Evolutionary conservation across 2,113 vertebrate genomes (phyloP).

Genomic region (Crocuta crocuta): DNA sequence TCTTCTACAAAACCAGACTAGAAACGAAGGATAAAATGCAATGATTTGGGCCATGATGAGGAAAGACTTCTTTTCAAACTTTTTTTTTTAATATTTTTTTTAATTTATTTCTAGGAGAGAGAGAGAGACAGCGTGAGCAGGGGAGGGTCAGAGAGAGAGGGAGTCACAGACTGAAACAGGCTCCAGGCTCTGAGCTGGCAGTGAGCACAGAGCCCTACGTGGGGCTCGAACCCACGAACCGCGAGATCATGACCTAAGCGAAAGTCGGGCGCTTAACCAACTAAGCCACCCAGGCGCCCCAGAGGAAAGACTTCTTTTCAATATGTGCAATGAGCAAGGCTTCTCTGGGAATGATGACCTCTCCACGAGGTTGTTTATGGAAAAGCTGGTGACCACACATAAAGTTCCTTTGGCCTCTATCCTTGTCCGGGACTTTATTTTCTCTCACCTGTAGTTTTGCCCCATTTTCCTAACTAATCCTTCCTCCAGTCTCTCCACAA

Average conservation of each 20-base stretch:
- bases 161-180: too few species aligned
- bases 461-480: background rate
- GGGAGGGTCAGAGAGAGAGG: too few species aligned
- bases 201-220: too few species aligned
- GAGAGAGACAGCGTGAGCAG: too few species aligned
- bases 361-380: background rate
- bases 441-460: background rate
- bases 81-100: too few species aligned
- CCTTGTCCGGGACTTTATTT: background rate
- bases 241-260: too few species aligned
- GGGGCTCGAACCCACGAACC: too few species aligned
- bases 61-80: background rate
- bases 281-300: too few species aligned
- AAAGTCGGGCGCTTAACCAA: too few species aligned
- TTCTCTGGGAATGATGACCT: background rate
- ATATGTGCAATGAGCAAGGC: background rate
- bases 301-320: background rate
- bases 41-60: background rate
- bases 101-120: too few species aligned
- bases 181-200: too few species aligned
- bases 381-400: background rate
- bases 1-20: conserved; percentile 5
- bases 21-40: background rate
- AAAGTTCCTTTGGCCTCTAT: background rate
- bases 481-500: background rate